phyloP scores from a whole-genome alignment of 2,797 vertebrate species.

The Phataginus tricuspis region DNA sequence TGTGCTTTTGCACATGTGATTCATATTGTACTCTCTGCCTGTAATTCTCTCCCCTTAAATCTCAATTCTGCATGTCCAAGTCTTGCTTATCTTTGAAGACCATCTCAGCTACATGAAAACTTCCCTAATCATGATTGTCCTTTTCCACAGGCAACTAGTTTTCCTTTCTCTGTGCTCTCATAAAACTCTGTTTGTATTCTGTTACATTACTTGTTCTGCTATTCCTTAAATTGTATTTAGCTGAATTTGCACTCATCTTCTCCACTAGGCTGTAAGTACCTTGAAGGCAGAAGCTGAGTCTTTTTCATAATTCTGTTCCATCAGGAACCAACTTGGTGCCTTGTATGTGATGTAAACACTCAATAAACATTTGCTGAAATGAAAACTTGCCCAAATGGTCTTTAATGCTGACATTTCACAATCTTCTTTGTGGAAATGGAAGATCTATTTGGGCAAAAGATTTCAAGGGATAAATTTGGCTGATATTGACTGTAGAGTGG shows the following conservation, averaged over 20 bases:
- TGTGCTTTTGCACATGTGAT: neutral
- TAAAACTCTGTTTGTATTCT: conserved; percentile 10
- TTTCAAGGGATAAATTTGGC: conserved; percentile 30
- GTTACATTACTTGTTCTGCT: neutral
- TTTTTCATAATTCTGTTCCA: conserved; percentile 22
- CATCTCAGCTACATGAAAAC: neutral
- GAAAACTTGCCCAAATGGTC: neutral
- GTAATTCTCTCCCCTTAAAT: neutral
- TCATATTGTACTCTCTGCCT: neutral
- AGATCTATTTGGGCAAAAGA: neutral
- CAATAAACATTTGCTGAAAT: neutral
- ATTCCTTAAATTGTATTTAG: neutral
- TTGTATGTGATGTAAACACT: neutral
- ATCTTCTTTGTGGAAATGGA: neutral
- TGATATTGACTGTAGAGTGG: neutral
- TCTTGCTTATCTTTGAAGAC: neutral
- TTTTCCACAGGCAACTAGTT: conserved; percentile 12
- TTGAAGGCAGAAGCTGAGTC: conserved; percentile 8
- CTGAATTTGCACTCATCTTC: neutral
- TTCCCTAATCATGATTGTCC: neutral
- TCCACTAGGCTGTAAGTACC: neutral
- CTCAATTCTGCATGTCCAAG: neutral
- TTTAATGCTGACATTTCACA: conserved; percentile 42
- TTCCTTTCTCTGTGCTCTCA: neutral
- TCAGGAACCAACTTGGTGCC: neutral